Evolutionary conservation across 1,140 invertebrate species (phyloP).

Genomic region (Manduca sexta): DNA sequence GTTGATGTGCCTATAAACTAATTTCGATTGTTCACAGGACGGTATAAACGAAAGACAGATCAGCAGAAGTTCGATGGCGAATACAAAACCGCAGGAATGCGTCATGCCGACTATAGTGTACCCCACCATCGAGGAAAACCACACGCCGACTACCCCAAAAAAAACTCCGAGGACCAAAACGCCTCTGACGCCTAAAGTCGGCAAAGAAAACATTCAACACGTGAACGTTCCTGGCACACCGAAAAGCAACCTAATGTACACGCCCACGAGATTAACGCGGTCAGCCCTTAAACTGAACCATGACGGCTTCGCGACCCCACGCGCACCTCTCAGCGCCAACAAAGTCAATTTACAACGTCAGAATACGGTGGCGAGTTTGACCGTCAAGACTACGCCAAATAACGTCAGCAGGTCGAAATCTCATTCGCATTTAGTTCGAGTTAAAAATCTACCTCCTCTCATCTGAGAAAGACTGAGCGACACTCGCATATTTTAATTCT

Average conservation of each 20-base stretch:
- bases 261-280: constrained; percentile 48
- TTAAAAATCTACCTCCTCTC: constrained; percentile 52
- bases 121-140: constrained; percentile 24
- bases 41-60: constrained; percentile 50
- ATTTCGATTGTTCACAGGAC: constrained; percentile 30
- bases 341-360: constrained; percentile 47
- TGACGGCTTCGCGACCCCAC: constrained; percentile 52
- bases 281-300: constrained; percentile 52
- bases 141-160: constrained; percentile 35
- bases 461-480: constrained; percentile 19
- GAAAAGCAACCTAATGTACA: constrained; percentile 37
- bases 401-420: constrained; percentile 52
- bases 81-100: constrained; percentile 18
- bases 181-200: constrained; percentile 46
- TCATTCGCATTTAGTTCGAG: constrained; percentile 44
- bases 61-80: constrained; percentile 56
- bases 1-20: neutral
- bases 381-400: constrained; percentile 44
- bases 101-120: constrained; percentile 21
- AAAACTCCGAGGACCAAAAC: constrained; percentile 30
- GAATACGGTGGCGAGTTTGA: constrained; percentile 30
- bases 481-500: neutral
- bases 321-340: constrained; percentile 44
- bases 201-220: constrained; percentile 53
- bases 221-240: constrained; percentile 27